Percentiles rank a stretch among this genome's conserved stretches.
phyloP scores from a whole-genome alignment of 2,797 vertebrate genomes.

The Dendrocincla fuliginosa region DNA sequence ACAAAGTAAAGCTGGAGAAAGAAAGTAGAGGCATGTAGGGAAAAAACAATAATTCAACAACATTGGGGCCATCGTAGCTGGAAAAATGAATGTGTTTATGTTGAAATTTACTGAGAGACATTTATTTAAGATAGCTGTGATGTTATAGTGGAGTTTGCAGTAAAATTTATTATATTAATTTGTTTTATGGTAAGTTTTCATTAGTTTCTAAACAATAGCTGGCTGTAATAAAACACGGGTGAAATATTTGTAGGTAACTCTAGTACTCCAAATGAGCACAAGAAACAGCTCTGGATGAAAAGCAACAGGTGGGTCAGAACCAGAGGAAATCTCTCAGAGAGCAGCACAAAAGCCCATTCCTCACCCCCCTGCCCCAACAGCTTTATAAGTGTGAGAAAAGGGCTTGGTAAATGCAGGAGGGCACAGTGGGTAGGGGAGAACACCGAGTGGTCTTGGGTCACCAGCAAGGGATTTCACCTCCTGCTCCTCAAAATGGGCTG shows the following conservation, averaged over 20 bases:
- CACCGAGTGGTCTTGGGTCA: neutral
- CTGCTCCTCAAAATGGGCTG: neutral
- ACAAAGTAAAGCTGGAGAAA: neutral
- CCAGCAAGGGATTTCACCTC: neutral
- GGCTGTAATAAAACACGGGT: constrained; percentile 33
- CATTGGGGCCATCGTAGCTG: neutral
- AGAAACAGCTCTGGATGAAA: neutral
- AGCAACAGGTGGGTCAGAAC: neutral
- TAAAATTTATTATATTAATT: neutral
- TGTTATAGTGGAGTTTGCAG: neutral
- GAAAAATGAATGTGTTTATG: neutral
- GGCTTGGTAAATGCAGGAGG: neutral
- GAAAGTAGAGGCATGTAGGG: neutral
- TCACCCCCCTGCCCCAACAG: too few species aligned
- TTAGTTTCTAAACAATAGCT: constrained; percentile 30
- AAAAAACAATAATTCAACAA: neutral
- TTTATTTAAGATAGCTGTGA: neutral
- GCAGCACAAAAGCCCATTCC: neutral
- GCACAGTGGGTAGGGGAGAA: neutral
- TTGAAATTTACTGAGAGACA: neutral
- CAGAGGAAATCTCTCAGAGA: neutral
- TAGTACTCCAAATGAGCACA: neutral
- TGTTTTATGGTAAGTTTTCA: constrained; percentile 25
- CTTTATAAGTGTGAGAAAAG: neutral
- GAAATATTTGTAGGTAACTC: constrained; percentile 25